phyloP scores from a whole-genome alignment of 2,888 invertebrate genomes.

The Stegana nigrithorax region DNA sequence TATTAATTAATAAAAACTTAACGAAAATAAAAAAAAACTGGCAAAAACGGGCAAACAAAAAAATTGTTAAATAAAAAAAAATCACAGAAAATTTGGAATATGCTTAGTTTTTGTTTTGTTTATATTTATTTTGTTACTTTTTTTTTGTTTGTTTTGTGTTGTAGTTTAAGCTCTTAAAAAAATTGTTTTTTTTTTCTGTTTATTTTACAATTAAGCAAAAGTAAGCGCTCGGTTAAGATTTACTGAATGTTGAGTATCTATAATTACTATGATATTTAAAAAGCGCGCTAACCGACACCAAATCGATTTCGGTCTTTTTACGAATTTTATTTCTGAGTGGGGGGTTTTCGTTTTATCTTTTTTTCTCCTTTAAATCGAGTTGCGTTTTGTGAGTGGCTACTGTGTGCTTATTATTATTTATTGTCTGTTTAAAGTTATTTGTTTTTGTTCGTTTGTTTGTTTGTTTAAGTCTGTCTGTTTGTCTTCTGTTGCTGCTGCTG shows the following conservation, averaged over 20 bases:
- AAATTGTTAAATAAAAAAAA: constrained; percentile 17
- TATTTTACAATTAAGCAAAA: constrained; percentile 25
- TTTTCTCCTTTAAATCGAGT: too few relatives aligned
- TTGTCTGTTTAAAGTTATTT: background rate
- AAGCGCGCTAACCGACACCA: background rate
- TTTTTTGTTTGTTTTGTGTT: background rate
- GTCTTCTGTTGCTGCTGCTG: constrained; percentile 25
- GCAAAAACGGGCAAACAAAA: too few relatives aligned
- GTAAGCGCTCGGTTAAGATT: background rate
- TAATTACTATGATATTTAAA: background rate
- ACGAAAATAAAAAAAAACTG: constrained; percentile 11
- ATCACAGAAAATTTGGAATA: constrained; percentile 31
- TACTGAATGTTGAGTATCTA: background rate
- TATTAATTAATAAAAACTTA: constrained; percentile 21
- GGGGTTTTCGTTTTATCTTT: constrained; percentile 8
- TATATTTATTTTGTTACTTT: background rate
- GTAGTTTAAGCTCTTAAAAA: too few relatives aligned
- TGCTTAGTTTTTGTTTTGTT: background rate
- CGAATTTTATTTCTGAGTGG: background rate
- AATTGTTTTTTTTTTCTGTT: background rate
- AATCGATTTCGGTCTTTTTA: too few relatives aligned
- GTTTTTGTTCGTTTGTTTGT: background rate
- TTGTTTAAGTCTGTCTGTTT: constrained; percentile 2
- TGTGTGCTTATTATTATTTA: background rate
- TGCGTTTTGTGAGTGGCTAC: constrained; percentile 2